phyloP scores from a whole-genome alignment of 2,888 invertebrate genomes.

The Drosophila conformis region DNA sequence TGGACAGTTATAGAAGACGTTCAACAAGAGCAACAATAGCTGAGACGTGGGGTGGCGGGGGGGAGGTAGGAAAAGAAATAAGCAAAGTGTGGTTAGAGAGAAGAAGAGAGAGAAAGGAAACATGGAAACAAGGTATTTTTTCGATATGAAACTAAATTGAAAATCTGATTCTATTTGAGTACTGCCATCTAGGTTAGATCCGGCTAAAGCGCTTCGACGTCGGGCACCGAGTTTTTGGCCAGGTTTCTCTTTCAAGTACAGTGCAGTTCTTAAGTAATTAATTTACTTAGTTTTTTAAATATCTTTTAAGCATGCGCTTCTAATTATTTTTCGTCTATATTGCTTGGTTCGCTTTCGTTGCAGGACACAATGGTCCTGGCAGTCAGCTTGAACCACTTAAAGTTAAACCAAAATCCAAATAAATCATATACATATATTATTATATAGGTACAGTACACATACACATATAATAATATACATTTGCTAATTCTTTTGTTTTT shows the following conservation, averaged over 20 bases:
- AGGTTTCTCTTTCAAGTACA: slow-evolving; percentile 5
- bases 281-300: background rate
- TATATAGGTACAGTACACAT: slow-evolving; percentile 17
- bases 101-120: slow-evolving; percentile 50
- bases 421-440: slow-evolving; percentile 12
- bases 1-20: slow-evolving; percentile 50
- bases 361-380: too few relatives aligned
- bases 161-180: slow-evolving; percentile 20
- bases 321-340: slow-evolving; percentile 6
- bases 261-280: background rate
- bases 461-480: slow-evolving; percentile 38
- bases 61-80: slow-evolving; percentile 13
- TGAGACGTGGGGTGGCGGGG: background rate
- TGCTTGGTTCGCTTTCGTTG: background rate
- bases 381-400: slow-evolving; percentile 41
- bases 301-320: slow-evolving; percentile 2
- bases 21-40: slow-evolving; percentile 51
- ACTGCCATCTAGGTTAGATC: slow-evolving; percentile 14
- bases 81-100: slow-evolving; percentile 22
- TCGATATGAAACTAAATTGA: slow-evolving; percentile 76
- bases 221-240: slow-evolving; percentile 12
- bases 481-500: slow-evolving; percentile 18
- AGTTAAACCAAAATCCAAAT: slow-evolving; percentile 19
- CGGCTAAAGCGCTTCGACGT: slow-evolving; percentile 47
- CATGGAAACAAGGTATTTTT: slow-evolving; percentile 61